Evolutionary conservation across 2,113 vertebrate genomes (phyloP).

Genomic region (Brienomyrus brachyistius): DNA sequence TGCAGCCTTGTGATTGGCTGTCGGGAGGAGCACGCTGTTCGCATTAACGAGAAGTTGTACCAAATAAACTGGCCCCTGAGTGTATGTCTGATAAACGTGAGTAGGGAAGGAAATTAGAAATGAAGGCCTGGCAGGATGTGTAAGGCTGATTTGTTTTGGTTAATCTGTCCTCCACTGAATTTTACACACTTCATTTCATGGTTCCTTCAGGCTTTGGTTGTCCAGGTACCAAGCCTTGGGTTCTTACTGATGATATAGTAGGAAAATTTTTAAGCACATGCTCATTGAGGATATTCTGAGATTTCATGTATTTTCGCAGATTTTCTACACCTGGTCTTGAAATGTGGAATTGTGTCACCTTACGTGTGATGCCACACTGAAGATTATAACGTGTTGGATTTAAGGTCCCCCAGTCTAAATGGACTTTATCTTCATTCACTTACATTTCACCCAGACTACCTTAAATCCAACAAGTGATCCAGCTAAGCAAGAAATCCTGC

Average conservation of each 20-base stretch:
- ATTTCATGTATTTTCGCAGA: background rate
- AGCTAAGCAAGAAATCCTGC: background rate
- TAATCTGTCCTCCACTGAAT: background rate
- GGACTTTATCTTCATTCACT: background rate
- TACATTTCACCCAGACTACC: background rate
- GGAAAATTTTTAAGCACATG: background rate
- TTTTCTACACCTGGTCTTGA: background rate
- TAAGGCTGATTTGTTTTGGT: constrained; percentile 25
- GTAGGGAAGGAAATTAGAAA: constrained; percentile 41
- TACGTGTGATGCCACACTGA: background rate
- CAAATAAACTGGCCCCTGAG: constrained; percentile 5
- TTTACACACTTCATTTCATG: background rate
- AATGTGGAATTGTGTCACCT: background rate
- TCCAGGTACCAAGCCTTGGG: background rate
- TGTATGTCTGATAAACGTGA: constrained; percentile 53
- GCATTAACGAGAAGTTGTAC: background rate
- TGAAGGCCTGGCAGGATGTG: constrained; percentile 33
- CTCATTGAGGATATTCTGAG: background rate
- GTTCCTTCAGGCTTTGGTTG: background rate
- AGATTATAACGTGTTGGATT: background rate
- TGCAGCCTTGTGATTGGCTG: background rate
- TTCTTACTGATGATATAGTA: background rate
- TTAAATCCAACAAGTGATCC: background rate
- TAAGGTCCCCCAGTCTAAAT: background rate
- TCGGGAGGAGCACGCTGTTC: background rate